Conservation (phyloP, 2,113 vertebrate species). For the Hiodon alosoides region DNA sequence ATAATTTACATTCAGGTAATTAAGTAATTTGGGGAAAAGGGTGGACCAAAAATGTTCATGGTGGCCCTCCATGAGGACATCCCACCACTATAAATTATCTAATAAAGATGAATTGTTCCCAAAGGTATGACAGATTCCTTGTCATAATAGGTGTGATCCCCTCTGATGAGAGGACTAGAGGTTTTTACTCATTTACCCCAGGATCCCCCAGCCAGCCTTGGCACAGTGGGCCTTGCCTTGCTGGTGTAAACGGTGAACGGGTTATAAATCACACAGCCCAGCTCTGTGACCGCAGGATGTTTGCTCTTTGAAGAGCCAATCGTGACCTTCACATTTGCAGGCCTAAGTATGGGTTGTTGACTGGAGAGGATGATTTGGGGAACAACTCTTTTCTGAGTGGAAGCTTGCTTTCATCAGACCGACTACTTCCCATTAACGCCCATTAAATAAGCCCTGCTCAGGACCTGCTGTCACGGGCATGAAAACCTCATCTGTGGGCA, state of each 20-base stretch:
- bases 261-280: slow-evolving; percentile 7
- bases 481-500: too few relatives aligned
- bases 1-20: too few relatives aligned
- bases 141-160: background rate
- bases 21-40: too few relatives aligned
- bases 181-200: background rate
- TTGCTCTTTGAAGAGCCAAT: background rate
- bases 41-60: too few relatives aligned
- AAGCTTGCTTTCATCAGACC: background rate
- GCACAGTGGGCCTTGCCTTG: background rate
- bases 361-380: background rate
- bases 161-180: slow-evolving; percentile 12
- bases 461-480: too few relatives aligned
- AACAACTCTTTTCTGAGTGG: background rate
- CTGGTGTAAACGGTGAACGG: background rate
- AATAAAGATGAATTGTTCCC: background rate
- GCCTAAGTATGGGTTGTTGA: background rate
- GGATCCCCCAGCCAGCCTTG: background rate
- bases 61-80: too few relatives aligned
- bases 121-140: slow-evolving; percentile 5
- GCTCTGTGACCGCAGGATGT: slow-evolving; percentile 4
- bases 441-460: background rate
- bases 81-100: too few relatives aligned
- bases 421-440: background rate
- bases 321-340: background rate